Evolutionary conservation across 2,888 invertebrate genomes (phyloP).

Genomic region (Torymus texanus): DNA sequence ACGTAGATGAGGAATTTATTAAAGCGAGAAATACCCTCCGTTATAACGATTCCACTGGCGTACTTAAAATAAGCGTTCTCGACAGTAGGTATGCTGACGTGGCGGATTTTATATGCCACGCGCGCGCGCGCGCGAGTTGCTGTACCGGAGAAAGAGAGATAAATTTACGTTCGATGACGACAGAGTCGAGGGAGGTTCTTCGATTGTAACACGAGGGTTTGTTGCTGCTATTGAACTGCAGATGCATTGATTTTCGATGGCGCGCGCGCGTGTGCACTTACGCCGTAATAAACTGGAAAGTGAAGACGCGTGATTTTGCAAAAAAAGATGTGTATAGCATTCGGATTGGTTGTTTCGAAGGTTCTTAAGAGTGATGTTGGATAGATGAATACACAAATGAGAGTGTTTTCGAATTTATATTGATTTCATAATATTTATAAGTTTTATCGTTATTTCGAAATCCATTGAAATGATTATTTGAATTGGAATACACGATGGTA

Average conservation of each 20-base stretch:
- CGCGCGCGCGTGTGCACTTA: not conserved
- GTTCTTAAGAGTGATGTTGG: too few relatives aligned
- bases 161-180: slow-evolving; percentile 22
- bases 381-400: too few relatives aligned
- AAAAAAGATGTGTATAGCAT: not conserved
- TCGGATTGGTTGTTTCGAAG: not conserved
- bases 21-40: too few relatives aligned
- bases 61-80: slow-evolving; percentile 3
- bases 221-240: slow-evolving; percentile 16
- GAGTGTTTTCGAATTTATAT: too few relatives aligned
- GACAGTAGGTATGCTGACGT: not conserved
- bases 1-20: too few relatives aligned
- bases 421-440: too few relatives aligned
- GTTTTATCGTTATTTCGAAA: too few relatives aligned
- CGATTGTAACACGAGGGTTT: slow-evolving; percentile 20
- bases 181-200: slow-evolving; percentile 7
- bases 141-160: slow-evolving; percentile 1
- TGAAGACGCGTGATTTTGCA: not conserved
- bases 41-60: not conserved
- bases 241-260: slow-evolving; percentile 42
- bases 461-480: too few relatives aligned
- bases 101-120: not conserved
- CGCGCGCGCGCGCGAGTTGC: too few relatives aligned
- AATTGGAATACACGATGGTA: too few relatives aligned
- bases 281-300: slow-evolving; percentile 17